phyloP scores from a whole-genome alignment of 2,113 vertebrate species.

The Pao palembangensis region DNA sequence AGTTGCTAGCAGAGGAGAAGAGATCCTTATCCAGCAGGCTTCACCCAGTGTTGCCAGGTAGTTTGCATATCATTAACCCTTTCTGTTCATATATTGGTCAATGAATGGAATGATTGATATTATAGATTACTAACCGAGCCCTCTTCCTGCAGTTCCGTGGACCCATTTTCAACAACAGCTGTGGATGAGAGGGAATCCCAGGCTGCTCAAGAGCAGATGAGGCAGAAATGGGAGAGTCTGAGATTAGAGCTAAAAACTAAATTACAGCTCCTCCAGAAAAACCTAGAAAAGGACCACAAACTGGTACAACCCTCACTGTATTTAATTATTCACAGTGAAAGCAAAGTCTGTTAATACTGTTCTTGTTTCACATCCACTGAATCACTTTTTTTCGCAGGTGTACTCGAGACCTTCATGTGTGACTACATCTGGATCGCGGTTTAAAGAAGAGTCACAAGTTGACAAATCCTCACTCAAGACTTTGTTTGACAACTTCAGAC shows the following conservation, averaged over 20 bases:
- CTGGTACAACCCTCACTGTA: slow-evolving; percentile 69
- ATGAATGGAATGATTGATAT: background rate
- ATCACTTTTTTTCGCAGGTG: slow-evolving; percentile 62
- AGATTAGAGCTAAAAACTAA: slow-evolving; percentile 86
- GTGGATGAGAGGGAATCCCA: slow-evolving; percentile 76
- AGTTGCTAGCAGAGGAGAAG: slow-evolving; percentile 88
- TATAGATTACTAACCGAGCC: slow-evolving; percentile 12
- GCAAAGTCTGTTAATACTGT: background rate
- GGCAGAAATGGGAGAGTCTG: slow-evolving; percentile 85
- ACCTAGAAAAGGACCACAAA: slow-evolving; percentile 82
- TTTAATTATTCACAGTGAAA: background rate
- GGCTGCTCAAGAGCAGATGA: slow-evolving; percentile 77
- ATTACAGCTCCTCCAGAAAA: slow-evolving; percentile 80
- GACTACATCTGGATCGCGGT: slow-evolving; percentile 72
- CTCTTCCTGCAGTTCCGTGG: slow-evolving; percentile 70
- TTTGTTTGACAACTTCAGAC: slow-evolving; percentile 79
- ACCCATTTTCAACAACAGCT: slow-evolving; percentile 75
- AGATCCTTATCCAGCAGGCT: slow-evolving; percentile 86
- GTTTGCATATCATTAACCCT: background rate
- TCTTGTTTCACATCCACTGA: background rate
- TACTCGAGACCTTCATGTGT: slow-evolving; percentile 81
- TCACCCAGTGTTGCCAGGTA: slow-evolving; percentile 66
- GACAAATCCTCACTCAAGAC: slow-evolving; percentile 78
- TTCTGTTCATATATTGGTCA: too few relatives aligned
- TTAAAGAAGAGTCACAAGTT: slow-evolving; percentile 73